These are phyloP conservation scores for Pagetopsis macropterus DNA, from an alignment of 2,797 vertebrate genomes.

Conservation along the genomic window DNA sequence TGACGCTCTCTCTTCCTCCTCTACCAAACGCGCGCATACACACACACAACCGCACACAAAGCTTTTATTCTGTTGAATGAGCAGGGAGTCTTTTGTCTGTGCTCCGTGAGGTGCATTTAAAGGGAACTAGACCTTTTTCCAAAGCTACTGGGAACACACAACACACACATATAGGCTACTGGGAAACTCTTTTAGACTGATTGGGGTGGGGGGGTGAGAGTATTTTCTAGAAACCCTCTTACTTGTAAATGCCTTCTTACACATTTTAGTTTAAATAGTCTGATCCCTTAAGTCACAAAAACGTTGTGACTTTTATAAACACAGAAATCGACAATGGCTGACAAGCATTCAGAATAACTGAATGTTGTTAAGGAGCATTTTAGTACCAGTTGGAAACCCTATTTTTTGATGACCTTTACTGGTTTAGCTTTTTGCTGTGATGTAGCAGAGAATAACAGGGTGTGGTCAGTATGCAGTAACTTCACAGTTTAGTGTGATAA, in stretches of 20 bases:
- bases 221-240: conserved; percentile 13
- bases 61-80: conserved; percentile 77
- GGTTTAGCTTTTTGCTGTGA: not conserved
- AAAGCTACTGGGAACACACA: conserved; percentile 32
- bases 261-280: not conserved
- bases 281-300: not conserved
- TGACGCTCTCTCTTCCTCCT: conserved; percentile 8
- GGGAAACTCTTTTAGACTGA: conserved; percentile 2
- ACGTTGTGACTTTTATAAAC: not conserved
- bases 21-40: not conserved
- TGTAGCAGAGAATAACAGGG: not conserved
- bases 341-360: not conserved
- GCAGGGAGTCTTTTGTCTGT: conserved; percentile 77
- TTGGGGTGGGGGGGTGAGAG: not conserved
- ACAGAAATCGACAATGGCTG: not conserved
- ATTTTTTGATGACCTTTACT: not conserved
- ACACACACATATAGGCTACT: conserved; percentile 11
- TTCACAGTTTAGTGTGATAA: not conserved
- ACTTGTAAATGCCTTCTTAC: conserved; percentile 1
- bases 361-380: not conserved
- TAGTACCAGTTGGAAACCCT: not conserved
- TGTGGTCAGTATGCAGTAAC: not conserved
- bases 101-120: conserved; percentile 79
- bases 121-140: conserved; percentile 74
- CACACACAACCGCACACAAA: conserved; percentile 66